Percentiles rank a stretch among this genome's conserved stretches.
Conservation (phyloP, 2,797 vertebrate species). For the Poliocrania exsul region DNA sequence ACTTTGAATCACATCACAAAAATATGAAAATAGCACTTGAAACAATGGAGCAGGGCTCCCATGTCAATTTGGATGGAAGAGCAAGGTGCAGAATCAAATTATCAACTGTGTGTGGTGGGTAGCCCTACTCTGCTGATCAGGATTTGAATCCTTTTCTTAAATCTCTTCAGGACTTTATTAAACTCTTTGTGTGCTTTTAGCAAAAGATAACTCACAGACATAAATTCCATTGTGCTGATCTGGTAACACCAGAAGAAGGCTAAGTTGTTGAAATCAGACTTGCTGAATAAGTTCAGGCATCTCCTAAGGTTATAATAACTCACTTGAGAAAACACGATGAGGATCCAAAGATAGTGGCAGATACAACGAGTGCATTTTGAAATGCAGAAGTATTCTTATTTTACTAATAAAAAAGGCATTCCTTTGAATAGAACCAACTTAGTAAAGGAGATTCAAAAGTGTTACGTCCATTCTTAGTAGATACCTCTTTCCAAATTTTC, state of each 20-base stretch:
- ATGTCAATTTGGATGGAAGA: background rate
- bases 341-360: background rate
- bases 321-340: background rate
- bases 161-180: background rate
- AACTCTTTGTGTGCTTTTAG: background rate
- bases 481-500: background rate
- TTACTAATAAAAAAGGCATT: background rate
- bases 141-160: background rate
- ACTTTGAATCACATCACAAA: background rate
- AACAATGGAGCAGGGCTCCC: background rate
- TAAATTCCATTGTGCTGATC: background rate
- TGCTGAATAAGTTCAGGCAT: background rate
- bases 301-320: background rate
- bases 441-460: background rate
- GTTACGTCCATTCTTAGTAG: background rate
- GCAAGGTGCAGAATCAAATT: background rate
- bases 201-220: background rate
- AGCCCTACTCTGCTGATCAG: background rate
- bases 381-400: background rate
- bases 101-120: background rate
- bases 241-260: background rate
- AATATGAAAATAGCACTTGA: background rate
- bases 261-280: background rate
- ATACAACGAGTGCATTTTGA: background rate
- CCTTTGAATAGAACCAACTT: background rate